These are phyloP conservation scores for Mesocricetus auratus DNA, from an alignment of 2,113 vertebrate species.

Conservation along the genomic window DNA sequence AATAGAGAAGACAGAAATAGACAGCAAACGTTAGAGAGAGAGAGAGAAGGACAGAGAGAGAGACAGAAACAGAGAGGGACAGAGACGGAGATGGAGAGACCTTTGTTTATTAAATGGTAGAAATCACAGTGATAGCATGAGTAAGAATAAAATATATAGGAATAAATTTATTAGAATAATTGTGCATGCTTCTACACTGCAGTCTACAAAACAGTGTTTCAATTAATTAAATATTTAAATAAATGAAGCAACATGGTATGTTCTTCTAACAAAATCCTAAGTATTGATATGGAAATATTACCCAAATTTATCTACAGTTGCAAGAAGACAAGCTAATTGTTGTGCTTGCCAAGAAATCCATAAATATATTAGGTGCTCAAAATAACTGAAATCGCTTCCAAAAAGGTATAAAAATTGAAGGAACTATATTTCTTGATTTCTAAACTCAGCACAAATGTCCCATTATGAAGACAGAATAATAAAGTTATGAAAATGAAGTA, in stretches of 20 bases:
- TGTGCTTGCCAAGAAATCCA: background rate
- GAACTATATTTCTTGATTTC: background rate
- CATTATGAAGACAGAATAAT: background rate
- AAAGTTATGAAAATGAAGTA: background rate
- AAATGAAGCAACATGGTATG: background rate
- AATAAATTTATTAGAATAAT: background rate
- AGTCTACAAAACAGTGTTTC: background rate
- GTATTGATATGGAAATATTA: background rate
- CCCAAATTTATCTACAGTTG: background rate
- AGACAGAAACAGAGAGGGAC: too few relatives aligned
- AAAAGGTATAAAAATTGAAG: background rate
- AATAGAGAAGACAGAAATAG: background rate
- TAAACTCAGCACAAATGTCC: background rate
- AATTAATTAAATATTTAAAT: background rate
- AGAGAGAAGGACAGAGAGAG: background rate
- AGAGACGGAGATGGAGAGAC: background rate
- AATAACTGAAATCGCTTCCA: background rate
- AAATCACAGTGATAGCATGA: background rate
- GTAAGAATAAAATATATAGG: background rate
- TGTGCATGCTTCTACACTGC: background rate
- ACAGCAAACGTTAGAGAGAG: too few relatives aligned
- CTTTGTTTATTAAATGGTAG: background rate
- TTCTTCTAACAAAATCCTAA: background rate
- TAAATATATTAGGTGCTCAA: background rate
- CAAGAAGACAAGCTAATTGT: background rate